Percentiles rank a stretch among this genome's conserved stretches.
Conservation (phyloP, 2,797 vertebrate species). For the Vespertilio murinus region DNA sequence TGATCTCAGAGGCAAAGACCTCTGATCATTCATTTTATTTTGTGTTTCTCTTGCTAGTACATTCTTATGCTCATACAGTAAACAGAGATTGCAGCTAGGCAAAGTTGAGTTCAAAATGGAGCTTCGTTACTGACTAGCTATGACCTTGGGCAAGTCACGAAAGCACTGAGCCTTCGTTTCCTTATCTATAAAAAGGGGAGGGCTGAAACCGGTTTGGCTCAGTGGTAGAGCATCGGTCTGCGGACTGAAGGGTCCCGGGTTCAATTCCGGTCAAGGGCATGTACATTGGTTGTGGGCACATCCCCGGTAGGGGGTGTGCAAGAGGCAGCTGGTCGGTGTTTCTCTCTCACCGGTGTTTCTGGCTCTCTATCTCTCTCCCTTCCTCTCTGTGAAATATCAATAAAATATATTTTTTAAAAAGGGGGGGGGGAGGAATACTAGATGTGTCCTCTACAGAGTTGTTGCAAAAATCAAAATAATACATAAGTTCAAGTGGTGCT, state of each 20-base stretch:
- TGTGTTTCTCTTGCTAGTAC: neutral
- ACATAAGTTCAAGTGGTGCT: neutral
- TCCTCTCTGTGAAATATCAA: too few species aligned
- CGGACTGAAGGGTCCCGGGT: too few species aligned
- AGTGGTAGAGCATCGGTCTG: too few species aligned
- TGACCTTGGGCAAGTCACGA: neutral
- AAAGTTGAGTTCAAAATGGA: neutral
- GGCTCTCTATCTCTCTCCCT: too few species aligned
- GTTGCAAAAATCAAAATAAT: conserved; percentile 11
- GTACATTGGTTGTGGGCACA: too few species aligned
- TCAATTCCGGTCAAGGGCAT: too few species aligned
- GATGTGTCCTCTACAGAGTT: neutral
- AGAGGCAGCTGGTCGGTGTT: too few species aligned
- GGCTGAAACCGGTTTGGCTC: too few species aligned
- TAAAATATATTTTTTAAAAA: too few species aligned
- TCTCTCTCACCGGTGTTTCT: too few species aligned
- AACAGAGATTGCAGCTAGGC: neutral
- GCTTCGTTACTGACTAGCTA: neutral
- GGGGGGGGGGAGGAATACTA: neutral
- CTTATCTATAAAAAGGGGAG: neutral
- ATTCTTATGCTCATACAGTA: neutral
- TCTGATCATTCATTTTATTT: neutral
- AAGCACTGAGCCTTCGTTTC: neutral
- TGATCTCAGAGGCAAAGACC: neutral
- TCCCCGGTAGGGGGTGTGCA: too few species aligned